Conservation (phyloP, 2,888 invertebrate species). For the Megaustenia siamemsis region DNA sequence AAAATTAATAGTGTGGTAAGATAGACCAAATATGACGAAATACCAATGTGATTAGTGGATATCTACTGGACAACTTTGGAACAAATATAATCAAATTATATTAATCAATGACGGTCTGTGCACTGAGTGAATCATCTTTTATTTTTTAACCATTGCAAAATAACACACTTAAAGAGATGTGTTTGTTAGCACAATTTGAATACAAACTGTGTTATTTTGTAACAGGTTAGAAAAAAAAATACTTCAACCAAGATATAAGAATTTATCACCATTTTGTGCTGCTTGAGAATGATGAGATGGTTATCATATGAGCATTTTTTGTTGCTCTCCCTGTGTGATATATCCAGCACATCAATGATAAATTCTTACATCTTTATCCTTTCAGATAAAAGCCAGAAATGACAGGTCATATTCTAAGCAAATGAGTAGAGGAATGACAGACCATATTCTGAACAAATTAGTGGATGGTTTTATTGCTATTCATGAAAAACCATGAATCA, state of each 20-base stretch:
- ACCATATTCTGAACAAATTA: conserved; percentile 37
- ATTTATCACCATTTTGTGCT: background rate
- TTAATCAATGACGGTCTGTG: background rate
- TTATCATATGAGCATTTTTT: background rate
- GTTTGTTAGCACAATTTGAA: background rate
- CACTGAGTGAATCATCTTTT: background rate
- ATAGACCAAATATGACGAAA: too few species aligned
- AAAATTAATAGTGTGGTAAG: too few species aligned
- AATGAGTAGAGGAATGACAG: conserved; percentile 37
- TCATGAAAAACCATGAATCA: background rate
- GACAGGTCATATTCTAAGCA: conserved; percentile 32
- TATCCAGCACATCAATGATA: background rate
- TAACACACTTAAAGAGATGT: background rate
- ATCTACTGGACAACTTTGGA: too few species aligned
- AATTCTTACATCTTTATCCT: conserved; percentile 10
- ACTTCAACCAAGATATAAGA: background rate
- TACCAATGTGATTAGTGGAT: too few species aligned
- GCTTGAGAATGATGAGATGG: background rate
- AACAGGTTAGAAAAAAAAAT: background rate
- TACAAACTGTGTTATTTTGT: background rate
- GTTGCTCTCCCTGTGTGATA: background rate
- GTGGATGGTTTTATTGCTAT: background rate
- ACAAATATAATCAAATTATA: too few species aligned
- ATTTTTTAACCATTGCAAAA: background rate
- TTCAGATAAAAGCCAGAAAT: conserved; percentile 26